phyloP scores from a whole-genome alignment of 92 coral and sea anemone genomes.

The Actinostola sp. region DNA sequence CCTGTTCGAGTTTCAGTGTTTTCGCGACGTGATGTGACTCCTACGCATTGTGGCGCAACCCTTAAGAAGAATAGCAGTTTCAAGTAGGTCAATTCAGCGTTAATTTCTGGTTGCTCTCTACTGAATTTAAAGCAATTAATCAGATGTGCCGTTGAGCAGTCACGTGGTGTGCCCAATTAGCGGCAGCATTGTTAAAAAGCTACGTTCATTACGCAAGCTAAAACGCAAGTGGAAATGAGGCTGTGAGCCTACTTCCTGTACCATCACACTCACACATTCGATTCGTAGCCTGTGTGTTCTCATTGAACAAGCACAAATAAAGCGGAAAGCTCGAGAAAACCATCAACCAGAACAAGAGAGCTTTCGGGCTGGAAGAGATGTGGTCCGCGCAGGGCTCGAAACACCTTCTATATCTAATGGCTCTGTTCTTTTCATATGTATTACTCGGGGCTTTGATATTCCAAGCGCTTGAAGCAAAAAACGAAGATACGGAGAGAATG shows the following conservation, averaged over 20 bases:
- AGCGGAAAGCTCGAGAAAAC: slow-evolving; percentile 12
- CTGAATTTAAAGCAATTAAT: too few species aligned
- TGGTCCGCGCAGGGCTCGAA: slow-evolving; percentile 75
- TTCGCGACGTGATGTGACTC: too few species aligned
- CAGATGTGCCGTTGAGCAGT: too few species aligned
- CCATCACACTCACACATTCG: slow-evolving; percentile 4
- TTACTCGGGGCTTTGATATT: slow-evolving; percentile 90
- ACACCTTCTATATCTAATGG: slow-evolving; percentile 67
- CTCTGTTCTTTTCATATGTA: slow-evolving; percentile 77
- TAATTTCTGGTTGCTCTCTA: too few species aligned
- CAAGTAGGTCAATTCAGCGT: too few species aligned
- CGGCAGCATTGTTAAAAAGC: background rate
- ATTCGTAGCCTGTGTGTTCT: background rate
- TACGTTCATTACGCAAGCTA: background rate
- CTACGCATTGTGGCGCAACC: too few species aligned
- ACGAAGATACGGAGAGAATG: slow-evolving; percentile 75
- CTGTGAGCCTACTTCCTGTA: slow-evolving; percentile 15
- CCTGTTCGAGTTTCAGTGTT: too few species aligned
- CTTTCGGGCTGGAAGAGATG: slow-evolving; percentile 52
- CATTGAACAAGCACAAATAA: background rate
- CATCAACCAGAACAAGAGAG: background rate
- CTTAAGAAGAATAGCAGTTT: too few species aligned
- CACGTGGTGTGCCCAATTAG: background rate
- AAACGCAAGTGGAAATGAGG: slow-evolving; percentile 17
- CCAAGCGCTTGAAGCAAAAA: slow-evolving; percentile 93